Percentiles rank a stretch among this genome's conserved stretches.
These are phyloP conservation scores for Osmerus eperlanus DNA, from an alignment of 2,113 vertebrate genomes.

Conservation along the genomic window DNA sequence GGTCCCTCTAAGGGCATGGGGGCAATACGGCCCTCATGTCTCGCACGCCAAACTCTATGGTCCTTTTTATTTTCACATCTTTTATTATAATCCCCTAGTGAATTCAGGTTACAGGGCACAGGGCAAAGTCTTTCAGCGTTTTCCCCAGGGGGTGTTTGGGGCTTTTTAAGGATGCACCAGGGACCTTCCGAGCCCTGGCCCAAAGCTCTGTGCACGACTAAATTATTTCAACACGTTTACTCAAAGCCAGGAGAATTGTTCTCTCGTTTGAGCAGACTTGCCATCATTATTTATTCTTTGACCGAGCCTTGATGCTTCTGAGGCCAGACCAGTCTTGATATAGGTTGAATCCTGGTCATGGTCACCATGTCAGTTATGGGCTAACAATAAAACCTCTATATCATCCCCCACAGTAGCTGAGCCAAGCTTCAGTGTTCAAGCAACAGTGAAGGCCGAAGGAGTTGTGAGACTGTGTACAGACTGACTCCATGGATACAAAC, in stretches of 20 bases:
- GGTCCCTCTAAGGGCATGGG: slow-evolving; percentile 34
- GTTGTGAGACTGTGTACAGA: slow-evolving; percentile 45
- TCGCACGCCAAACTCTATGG: slow-evolving; percentile 16
- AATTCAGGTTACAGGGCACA: slow-evolving; percentile 51
- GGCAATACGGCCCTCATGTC: slow-evolving; percentile 21
- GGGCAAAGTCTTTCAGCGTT: slow-evolving; percentile 25
- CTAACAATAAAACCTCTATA: slow-evolving; percentile 4
- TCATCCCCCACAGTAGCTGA: not conserved
- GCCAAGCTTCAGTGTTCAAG: slow-evolving; percentile 6
- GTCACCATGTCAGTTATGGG: not conserved
- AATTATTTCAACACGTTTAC: not conserved
- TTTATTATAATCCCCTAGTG: slow-evolving; percentile 36
- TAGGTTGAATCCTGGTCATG: not conserved
- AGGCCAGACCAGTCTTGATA: not conserved
- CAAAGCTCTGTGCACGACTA: slow-evolving; percentile 3
- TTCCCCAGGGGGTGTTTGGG: slow-evolving; percentile 11
- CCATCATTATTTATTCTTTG: too few relatives aligned
- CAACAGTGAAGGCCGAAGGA: slow-evolving; percentile 30
- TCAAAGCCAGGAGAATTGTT: not conserved
- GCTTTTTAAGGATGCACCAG: slow-evolving; percentile 31
- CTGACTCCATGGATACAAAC: slow-evolving; percentile 64
- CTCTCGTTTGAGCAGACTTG: too few relatives aligned
- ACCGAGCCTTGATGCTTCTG: not conserved
- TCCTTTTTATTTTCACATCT: slow-evolving; percentile 55
- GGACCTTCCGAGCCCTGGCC: not conserved